Evolutionary conservation across 2,113 vertebrate genomes (phyloP).

Genomic region (Ibidorhyncha struthersii): DNA sequence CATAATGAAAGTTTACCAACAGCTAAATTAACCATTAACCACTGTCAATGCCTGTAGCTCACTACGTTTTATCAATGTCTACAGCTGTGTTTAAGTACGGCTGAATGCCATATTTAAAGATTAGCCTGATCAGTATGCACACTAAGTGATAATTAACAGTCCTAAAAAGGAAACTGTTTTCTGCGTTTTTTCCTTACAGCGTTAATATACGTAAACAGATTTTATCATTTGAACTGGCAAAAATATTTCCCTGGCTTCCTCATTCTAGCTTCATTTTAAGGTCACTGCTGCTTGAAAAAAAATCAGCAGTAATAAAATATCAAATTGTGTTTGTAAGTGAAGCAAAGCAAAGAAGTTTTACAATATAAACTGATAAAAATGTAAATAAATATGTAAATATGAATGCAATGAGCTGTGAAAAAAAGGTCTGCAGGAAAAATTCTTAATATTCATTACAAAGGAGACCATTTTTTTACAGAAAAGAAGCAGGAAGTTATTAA

Average conservation of each 20-base stretch:
- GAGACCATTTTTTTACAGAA: background rate
- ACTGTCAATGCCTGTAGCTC: slow-evolving; percentile 48
- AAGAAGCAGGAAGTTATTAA: background rate
- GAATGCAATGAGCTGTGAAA: background rate
- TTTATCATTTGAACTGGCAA: background rate
- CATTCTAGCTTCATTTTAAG: background rate
- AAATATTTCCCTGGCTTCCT: background rate
- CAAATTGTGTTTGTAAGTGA: background rate
- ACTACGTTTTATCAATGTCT: slow-evolving; percentile 45
- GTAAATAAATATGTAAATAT: background rate
- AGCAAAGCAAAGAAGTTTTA: background rate
- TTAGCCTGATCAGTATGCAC: slow-evolving; percentile 46
- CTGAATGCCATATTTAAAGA: slow-evolving; percentile 21
- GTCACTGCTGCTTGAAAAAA: background rate
- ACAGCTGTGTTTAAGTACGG: slow-evolving; percentile 56
- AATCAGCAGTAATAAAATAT: background rate
- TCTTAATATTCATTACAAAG: background rate
- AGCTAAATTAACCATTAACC: slow-evolving; percentile 64
- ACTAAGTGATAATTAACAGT: slow-evolving; percentile 17
- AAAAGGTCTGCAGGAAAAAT: background rate
- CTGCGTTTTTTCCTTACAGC: background rate
- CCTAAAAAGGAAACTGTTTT: slow-evolving; percentile 5
- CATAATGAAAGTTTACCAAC: slow-evolving; percentile 64
- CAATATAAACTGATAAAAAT: background rate
- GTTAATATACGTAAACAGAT: background rate